Base-by-base conservation (phyloP, 2,797 vertebrate genomes). In the Pterois miles region DNA sequence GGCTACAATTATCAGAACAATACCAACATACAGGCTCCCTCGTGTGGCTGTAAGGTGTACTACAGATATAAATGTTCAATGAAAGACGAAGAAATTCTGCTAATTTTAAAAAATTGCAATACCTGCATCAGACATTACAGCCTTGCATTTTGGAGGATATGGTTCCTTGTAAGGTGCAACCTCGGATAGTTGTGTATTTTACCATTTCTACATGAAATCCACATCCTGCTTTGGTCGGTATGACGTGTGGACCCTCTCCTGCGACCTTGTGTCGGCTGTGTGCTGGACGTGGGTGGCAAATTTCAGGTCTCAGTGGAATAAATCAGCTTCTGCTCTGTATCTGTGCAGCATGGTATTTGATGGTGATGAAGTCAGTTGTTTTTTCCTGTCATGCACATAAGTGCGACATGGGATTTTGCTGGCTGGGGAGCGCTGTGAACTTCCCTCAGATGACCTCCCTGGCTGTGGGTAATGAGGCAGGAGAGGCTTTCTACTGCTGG, bases 401-500 rank as follows among this genome's bases (percentile, higher is more conserved):
- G 48, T 67, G 31, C 5, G 16, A 67, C 48, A 73, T 83, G 84
- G 79, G 76, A 76, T 76, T 77, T 78, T 77, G 53, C 58, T 62
- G 14, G 18, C 58, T 12, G 11, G 8, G 34, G 52, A 67, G 34
- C 43, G 64, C 33, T 18, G 16, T 23, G 29, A 16, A 12, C 29
- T 63, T 59, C 69, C 60, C 46, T 60, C 67, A 38, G 65, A 57
- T 86, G 76, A 87, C 82, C 81, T 82, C 68, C 59, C 81, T 74
- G 74, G 22, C 48, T 74, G 68, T 53, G 50, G 53, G 65, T 86
- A 91, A 90, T 90, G 88, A 89, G 73, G 83, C 86, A 75, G 60
- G 13, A 74, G 60, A 0, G 29, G 29, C 22, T 46, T 22, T 77
- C 5, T 56, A 7, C 77, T 76, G 76, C 33, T 22, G 65, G 50